phyloP scores from a whole-genome alignment of 2,797 vertebrate species.

The Phoeniculus purpureus region DNA sequence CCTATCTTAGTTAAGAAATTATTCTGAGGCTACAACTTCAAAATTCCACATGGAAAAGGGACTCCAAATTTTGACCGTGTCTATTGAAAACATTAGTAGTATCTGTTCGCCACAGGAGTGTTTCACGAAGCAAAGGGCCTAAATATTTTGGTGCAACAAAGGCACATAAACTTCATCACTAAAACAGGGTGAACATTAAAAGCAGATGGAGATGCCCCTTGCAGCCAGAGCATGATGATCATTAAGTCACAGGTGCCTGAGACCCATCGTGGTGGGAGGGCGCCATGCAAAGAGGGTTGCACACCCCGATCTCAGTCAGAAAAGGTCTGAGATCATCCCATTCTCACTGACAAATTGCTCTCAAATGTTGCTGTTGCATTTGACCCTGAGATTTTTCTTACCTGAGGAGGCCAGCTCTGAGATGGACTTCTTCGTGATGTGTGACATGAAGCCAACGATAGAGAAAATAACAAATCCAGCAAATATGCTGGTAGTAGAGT shows the following conservation, averaged over 20 bases:
- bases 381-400: conserved; percentile 41
- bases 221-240: background rate
- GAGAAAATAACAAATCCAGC: conserved; percentile 94
- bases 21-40: background rate
- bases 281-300: background rate
- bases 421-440: conserved; percentile 90
- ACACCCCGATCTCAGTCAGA: accelerated
- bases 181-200: background rate
- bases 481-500: conserved; percentile 91
- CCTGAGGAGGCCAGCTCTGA: conserved; percentile 90
- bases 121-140: background rate
- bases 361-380: background rate
- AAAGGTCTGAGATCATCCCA: background rate
- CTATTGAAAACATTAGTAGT: background rate
- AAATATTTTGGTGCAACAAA: background rate
- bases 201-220: background rate
- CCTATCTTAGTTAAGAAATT: background rate
- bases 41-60: background rate
- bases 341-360: background rate
- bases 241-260: background rate
- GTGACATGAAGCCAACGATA: conserved; percentile 92
- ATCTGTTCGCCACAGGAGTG: background rate
- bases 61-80: background rate
- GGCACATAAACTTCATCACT: background rate
- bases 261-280: background rate